Base-by-base conservation (phyloP, 2,797 vertebrate species). In the Lutjanus campechanus region DNA sequence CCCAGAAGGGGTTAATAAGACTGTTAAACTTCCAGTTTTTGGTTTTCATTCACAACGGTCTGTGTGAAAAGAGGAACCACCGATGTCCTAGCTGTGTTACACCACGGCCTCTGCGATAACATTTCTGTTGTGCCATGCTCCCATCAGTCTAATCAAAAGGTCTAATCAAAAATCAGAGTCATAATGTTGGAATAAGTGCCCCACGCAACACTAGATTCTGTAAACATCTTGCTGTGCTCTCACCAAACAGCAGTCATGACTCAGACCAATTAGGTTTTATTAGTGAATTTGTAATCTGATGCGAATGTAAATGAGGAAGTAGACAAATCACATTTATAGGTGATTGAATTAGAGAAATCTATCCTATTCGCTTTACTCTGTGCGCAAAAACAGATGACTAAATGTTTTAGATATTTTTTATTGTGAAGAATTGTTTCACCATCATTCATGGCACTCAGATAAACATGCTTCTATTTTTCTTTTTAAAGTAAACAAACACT, bases 51-150 rank as follows among this genome's bases (percentile, higher is more conserved):
- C 46, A 17, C 13, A 46, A 17, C 46, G 7, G 29, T 0, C 13
- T 47, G 10, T 58, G 17, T 29, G 12, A 0, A 70, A 80, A 70
- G 49, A 63, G 46, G 73, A 82, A 65, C 47, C 7, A 3, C 9
- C 11, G 8, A 11, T 62, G 5, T 47, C 41, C 8, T 7, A 15
- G 7, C 11, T 51, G 20, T 50, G 17, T 77, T 8, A 0, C 67
- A 70, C 12, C 51, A 44, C 13, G 54, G 29, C 11, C 13, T 56
- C 60, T 60, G 7, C 11, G 11, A 4, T 44, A 65, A 61, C 43
- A 22, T 17, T 8, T 2, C 15, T 51, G 5, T 53, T 20, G 20
- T 50, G 8, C 44, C 7, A 56, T 20, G 53, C n/a, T 46, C 15
- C 47, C 5, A 11, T 41, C 46, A 47, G 41, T 60, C 8, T 2